Evolutionary conservation across 2,888 invertebrate species (phyloP).

Genomic region (Drosophila villosipedis): DNA sequence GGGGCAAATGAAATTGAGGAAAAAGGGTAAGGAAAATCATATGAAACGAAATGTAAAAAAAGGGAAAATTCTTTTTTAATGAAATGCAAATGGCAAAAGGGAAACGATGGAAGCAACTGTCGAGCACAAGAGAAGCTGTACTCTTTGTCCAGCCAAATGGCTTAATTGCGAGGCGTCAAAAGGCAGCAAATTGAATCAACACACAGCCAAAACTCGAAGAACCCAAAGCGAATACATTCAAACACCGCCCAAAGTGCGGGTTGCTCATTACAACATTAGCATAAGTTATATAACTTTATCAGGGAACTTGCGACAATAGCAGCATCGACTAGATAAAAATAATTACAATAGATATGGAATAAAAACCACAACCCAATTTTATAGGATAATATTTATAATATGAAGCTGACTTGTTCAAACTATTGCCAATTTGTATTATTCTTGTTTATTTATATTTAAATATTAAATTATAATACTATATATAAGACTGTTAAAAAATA

Average conservation of each 20-base stretch:
- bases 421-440: not conserved
- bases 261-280: constrained; percentile 42
- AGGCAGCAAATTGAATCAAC: constrained; percentile 58
- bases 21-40: constrained; percentile 38
- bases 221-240: constrained; percentile 24
- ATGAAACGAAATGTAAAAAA: constrained; percentile 38
- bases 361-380: not conserved
- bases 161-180: constrained; percentile 63
- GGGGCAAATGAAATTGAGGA: constrained; percentile 56
- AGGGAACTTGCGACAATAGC: not conserved
- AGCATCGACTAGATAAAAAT: not conserved
- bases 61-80: constrained; percentile 25
- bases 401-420: not conserved
- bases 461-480: not conserved
- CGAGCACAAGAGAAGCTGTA: constrained; percentile 10
- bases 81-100: constrained; percentile 53
- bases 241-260: constrained; percentile 6
- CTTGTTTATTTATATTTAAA: not conserved
- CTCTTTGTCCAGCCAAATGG: constrained; percentile 36
- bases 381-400: not conserved
- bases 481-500: not conserved
- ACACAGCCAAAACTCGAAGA: constrained; percentile 30
- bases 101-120: constrained; percentile 3
- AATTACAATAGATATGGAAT: not conserved
- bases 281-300: constrained; percentile 34